Conservation (phyloP, 2,113 vertebrate genomes). For the Hippocampus barbouri region DNA sequence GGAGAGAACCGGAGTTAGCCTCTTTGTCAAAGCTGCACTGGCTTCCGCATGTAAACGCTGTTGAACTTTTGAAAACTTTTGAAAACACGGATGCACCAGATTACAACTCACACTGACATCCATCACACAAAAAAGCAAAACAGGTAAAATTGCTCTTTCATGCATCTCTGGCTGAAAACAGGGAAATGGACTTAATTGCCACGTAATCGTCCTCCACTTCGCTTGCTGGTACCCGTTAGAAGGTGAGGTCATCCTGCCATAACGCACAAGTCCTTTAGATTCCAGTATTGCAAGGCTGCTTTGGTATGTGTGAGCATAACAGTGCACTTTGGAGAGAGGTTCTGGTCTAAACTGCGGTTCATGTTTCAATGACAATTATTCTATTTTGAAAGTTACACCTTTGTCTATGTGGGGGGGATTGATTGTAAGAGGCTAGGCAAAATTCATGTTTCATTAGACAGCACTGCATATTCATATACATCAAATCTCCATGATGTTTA, state of each 20-base stretch:
- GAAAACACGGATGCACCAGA: background rate
- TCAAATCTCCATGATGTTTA: background rate
- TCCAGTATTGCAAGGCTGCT: slow-evolving; percentile 33
- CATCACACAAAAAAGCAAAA: background rate
- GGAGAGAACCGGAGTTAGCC: background rate
- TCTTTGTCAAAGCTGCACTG: background rate
- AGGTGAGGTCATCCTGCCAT: slow-evolving; percentile 47
- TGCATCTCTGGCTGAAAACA: slow-evolving; percentile 10
- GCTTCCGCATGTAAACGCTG: background rate
- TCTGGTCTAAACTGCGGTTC: too few relatives aligned
- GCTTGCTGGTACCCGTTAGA: slow-evolving; percentile 18
- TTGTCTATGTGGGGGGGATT: too few relatives aligned
- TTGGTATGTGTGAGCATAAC: slow-evolving; percentile 17
- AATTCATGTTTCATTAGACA: too few relatives aligned
- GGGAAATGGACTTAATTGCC: background rate
- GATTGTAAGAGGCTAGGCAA: too few relatives aligned
- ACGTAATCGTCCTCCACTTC: slow-evolving; percentile 17
- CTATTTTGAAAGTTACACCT: too few relatives aligned
- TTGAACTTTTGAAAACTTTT: background rate
- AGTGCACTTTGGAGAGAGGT: too few relatives aligned
- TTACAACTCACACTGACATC: background rate
- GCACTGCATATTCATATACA: background rate
- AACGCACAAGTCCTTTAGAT: slow-evolving; percentile 30
- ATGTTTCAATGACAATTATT: too few relatives aligned
- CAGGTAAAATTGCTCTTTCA: slow-evolving; percentile 5